Evolutionary conservation across 2,113 vertebrate genomes (phyloP).

Genomic region (Hemicordylus capensis): DNA sequence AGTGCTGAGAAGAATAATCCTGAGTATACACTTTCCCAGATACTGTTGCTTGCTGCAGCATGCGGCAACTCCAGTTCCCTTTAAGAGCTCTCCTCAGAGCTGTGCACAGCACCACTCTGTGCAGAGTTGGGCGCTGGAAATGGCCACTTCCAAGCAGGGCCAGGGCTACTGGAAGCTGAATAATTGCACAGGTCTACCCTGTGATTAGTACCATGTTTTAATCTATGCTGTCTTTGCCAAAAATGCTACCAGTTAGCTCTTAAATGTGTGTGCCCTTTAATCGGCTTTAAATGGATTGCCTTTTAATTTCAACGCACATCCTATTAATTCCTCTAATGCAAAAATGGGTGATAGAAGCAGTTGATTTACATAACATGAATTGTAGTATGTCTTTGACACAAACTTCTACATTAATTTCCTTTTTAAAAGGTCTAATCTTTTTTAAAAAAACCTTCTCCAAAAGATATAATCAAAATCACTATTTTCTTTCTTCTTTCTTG

Average conservation of each 20-base stretch:
- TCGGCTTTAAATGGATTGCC: slow-evolving; percentile 6
- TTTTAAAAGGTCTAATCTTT: slow-evolving; percentile 10
- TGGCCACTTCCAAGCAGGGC: no score
- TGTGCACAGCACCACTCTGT: no score
- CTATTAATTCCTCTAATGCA: not conserved
- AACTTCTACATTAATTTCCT: not conserved
- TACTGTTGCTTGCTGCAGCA: no score
- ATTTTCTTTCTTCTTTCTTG: not conserved
- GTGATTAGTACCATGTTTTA: not conserved
- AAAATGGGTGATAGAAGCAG: not conserved
- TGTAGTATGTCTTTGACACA: not conserved
- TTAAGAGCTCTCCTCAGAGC: no score
- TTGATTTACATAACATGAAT: slow-evolving; percentile 18
- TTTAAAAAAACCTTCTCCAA: not conserved
- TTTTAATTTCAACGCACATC: slow-evolving; percentile 30
- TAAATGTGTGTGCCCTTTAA: slow-evolving; percentile 13
- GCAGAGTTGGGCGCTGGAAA: no score
- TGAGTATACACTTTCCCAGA: no score
- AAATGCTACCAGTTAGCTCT: slow-evolving; percentile 28
- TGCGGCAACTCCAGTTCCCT: no score
- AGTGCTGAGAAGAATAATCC: no score
- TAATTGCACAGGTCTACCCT: no score
- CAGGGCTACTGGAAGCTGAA: no score
- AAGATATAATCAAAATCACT: not conserved
- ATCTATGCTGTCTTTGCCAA: not conserved